phyloP scores from a whole-genome alignment of 2,888 invertebrate genomes.

The Andricus quercusramuli region DNA sequence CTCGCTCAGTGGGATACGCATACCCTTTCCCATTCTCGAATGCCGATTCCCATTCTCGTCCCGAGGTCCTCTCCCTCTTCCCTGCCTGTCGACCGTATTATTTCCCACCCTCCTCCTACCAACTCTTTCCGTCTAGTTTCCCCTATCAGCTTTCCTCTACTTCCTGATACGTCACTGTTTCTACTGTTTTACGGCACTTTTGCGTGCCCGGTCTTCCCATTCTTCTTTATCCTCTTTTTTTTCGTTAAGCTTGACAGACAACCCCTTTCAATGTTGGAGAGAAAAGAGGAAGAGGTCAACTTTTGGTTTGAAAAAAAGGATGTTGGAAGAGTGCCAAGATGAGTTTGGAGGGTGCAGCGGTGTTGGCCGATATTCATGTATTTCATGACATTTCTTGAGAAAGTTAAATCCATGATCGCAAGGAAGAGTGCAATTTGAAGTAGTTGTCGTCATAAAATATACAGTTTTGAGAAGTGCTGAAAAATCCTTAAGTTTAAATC shows the following conservation, averaged over 20 bases:
- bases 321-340: conserved; percentile 5
- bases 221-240: conserved; percentile 40
- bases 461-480: no score
- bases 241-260: conserved; percentile 15
- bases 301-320: background rate
- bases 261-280: conserved; percentile 12
- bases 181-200: conserved; percentile 49
- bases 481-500: no score
- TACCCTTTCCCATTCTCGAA: conserved; percentile 60
- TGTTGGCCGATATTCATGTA: conserved; percentile 29
- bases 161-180: conserved; percentile 28
- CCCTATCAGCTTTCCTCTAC: conserved; percentile 35
- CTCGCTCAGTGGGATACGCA: conserved; percentile 57
- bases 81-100: conserved; percentile 43
- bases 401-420: conserved; percentile 1
- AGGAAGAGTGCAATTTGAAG: background rate
- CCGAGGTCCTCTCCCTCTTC: conserved; percentile 14
- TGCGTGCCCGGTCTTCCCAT: conserved; percentile 52
- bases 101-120: conserved; percentile 41
- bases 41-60: conserved; percentile 65
- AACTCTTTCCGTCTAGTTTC: conserved; percentile 46
- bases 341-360: background rate
- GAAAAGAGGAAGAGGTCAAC: conserved; percentile 25
- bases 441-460: background rate
- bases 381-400: conserved; percentile 19